These are phyloP conservation scores for Myanophis thanlyinensis DNA, from an alignment of 2,113 vertebrate genomes.

Conservation along the genomic window DNA sequence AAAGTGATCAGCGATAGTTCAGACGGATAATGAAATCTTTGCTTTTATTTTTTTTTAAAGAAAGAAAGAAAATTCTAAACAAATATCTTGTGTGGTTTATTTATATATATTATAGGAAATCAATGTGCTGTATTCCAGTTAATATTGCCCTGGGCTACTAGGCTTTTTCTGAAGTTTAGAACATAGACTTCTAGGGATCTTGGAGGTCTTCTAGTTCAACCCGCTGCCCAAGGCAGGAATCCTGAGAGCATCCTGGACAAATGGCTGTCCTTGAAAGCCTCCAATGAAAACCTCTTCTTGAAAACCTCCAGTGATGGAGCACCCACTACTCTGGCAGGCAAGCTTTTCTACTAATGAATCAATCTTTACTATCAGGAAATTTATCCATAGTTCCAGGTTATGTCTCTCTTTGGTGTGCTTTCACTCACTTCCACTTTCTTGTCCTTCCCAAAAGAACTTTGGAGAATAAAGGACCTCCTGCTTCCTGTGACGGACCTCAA, in stretches of 20 bases:
- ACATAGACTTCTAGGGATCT: not conserved
- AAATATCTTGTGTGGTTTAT: constrained; percentile 51
- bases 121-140: constrained; percentile 16
- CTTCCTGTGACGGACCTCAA: no score
- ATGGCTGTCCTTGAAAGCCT: not conserved
- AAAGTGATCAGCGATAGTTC: constrained; percentile 49
- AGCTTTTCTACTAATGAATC: no score
- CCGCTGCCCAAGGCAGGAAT: not conserved
- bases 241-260: not conserved
- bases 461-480: no score
- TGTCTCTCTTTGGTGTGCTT: no score
- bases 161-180: constrained; percentile 46
- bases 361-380: no score
- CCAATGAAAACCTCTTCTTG: no score
- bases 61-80: constrained; percentile 47
- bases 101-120: constrained; percentile 58
- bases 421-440: no score
- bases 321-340: no score
- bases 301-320: no score
- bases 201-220: no score
- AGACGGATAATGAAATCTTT: constrained; percentile 51
- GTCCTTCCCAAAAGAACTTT: no score
- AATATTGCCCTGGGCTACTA: not conserved
- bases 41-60: constrained; percentile 53
- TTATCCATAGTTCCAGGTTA: no score